A percentile compares a stretch with the other conserved stretches of the same genome.
Conservation (phyloP, 2,888 invertebrate species). For the Ptychoptera contaminata region DNA sequence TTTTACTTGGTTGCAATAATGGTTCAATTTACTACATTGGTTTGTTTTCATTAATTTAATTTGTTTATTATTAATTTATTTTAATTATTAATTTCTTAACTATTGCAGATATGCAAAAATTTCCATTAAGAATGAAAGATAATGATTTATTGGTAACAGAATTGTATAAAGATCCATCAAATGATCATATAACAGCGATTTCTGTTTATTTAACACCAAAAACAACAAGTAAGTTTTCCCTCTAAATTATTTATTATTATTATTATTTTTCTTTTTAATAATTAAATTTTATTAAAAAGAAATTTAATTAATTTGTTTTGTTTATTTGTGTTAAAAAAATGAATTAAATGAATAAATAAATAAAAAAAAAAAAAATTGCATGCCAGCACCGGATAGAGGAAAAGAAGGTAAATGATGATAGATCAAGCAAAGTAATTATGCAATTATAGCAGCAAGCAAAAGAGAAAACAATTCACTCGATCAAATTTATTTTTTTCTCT, state of each 20-base stretch:
- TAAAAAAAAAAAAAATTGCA: constrained; percentile 23
- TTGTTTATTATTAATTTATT: neutral
- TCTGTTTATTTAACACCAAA: constrained; percentile 98
- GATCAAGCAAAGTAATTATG: too few relatives aligned
- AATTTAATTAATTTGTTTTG: neutral
- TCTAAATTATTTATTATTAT: constrained; percentile 3
- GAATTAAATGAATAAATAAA: constrained; percentile 1
- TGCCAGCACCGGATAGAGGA: constrained; percentile 44
- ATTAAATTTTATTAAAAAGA: neutral
- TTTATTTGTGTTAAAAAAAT: too few relatives aligned
- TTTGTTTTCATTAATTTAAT: constrained; percentile 26
- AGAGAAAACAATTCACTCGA: too few relatives aligned
- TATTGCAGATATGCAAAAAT: constrained; percentile 90
- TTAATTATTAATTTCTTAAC: constrained; percentile 16
- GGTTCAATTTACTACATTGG: constrained; percentile 96
- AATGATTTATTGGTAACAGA: constrained; percentile 96
- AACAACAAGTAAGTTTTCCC: constrained; percentile 72
- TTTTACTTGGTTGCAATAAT: constrained; percentile 87
- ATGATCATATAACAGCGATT: constrained; percentile 93
- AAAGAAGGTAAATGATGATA: constrained; percentile 34
- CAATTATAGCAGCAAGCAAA: neutral
- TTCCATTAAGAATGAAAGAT: constrained; percentile 96
- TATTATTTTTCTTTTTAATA: constrained; percentile 3
- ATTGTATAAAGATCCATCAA: constrained; percentile 83
- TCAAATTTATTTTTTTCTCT: too few relatives aligned